Evolutionary conservation across 2,888 invertebrate species (phyloP), one percentile per base, ranked within the genome.

Genomic region (Cephus pygmeus): DNA sequence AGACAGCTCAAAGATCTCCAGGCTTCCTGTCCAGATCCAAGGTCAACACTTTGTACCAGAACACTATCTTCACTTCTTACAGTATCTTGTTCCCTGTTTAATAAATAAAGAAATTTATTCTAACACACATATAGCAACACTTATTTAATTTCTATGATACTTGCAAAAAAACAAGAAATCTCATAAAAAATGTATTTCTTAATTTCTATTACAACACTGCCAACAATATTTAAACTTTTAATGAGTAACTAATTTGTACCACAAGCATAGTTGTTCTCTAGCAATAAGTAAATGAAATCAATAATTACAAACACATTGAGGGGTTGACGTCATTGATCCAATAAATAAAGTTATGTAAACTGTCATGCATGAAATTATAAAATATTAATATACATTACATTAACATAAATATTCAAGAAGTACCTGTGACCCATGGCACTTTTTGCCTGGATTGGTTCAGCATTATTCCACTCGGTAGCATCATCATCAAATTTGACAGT

Each of bases 1-100:
- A 97, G 93, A 84, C 96, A 96, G 88, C 97, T 97, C 30, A 97
- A 92, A 9, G 97, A 97, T 84, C 96, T 95, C 93, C 97, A 97
- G 82, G 95, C 96, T 90, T 96, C 96, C 31, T 92, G 93, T 9
- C 94, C 94, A 1, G 94, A 94, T 80, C 92, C 91, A 73, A 92
- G 85, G 78, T 92, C 92, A 9, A 90, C 90, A 77, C 90, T 91
- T 79, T 92, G 92, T 77, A 92, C 89, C 69, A 92, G 85, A 9
- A 92, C 91, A 83, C 93, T 93, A 75, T 93, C 93, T 78, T 93
- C 92, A 83, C 92, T 93, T 30, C 89, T 85, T 75, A 87, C 81
- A 6, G 87, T 86, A 69, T 88, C 87, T 73, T 86, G 86, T 80
- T 89, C 90, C 79, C 89, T 89, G 76, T 68, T 36, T 31, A 12